A percentile compares a stretch with the other conserved stretches of the same genome.
These are phyloP conservation scores for Enteromius thamalakanensis DNA, from an alignment of 2,797 vertebrate genomes.

Conservation along the genomic window DNA sequence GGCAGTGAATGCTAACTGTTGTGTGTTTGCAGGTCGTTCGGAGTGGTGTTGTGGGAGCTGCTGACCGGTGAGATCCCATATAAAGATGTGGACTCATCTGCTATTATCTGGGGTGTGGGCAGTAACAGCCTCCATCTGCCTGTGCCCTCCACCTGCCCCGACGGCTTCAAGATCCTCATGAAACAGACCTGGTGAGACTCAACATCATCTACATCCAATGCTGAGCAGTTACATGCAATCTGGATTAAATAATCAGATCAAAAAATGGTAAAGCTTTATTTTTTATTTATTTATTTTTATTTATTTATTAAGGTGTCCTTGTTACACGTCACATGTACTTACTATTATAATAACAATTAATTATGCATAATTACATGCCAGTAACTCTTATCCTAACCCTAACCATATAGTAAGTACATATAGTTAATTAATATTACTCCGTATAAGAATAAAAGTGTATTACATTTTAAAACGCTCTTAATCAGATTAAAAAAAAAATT, in stretches of 20 bases:
- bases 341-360: too few species aligned
- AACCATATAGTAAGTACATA: too few species aligned
- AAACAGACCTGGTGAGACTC: conserved; percentile 93
- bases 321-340: too few species aligned
- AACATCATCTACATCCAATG: not conserved
- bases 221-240: not conserved
- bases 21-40: conserved; percentile 88
- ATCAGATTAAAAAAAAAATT: too few species aligned
- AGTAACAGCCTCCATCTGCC: conserved; percentile 98
- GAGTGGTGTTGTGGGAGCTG: conserved; percentile 98
- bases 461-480: too few species aligned
- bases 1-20: not conserved
- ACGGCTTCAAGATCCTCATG: conserved; percentile 99
- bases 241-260: not conserved
- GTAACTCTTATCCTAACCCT: too few species aligned
- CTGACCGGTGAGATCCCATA: conserved; percentile 98
- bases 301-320: too few species aligned
- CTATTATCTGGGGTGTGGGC: conserved; percentile 99
- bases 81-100: conserved; percentile 97
- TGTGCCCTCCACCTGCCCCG: conserved; percentile 96
- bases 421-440: too few species aligned
- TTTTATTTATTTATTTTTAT: too few species aligned
- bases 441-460: too few species aligned
- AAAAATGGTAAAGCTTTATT: not conserved
- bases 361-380: too few species aligned